Evolutionary conservation across 2,888 invertebrate genomes (phyloP), one percentile per base, ranked within the genome.

Genomic region (Hoplodrina blanda): DNA sequence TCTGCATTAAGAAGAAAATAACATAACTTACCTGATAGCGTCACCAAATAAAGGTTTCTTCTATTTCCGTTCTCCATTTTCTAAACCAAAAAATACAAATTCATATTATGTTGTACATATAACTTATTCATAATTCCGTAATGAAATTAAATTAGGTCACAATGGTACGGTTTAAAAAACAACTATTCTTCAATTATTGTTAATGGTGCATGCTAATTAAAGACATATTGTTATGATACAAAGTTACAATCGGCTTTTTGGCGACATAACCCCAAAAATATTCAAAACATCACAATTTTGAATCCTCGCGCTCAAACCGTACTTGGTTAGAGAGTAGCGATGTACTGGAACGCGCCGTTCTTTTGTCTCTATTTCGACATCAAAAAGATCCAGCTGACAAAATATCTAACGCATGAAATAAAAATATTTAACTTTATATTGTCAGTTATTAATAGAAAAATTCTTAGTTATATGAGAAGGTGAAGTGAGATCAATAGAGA

Each of bases 1-100:
- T 5, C 3, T 17, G 17, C 17, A 46, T 15, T 15, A 57, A 44
- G 10, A 41, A 17, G 17, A 11, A 46, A 69, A 61, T 59, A 79
- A 46, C 15, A 59, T 15, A 56, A 82, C 91, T 89, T 82, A 94
- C 94, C 89, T n/a, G 89, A 89, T 71, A 93, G 82, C 25, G 93
- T 90, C 56, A 90, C 88, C 72, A 92, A 85, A 83, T 93, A 94
- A 69, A 94, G 93, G 7, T 91, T 83, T 60, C 73, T 85, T 78
- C 92, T 89, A 69, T 80, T 89, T 4, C 88, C 86, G 15, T 76
- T 70, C 73, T 90, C 85, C 92, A 76, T 80, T 44, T 2, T 67
- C 81, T 81, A 67, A 19, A 44, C 46, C 46, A 71, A 33, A 20
- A 44, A 8, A 61, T 5, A 44, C 11, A 68, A 33, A 17, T n/a